phyloP scores from a whole-genome alignment of 2,113 vertebrate genomes.

The Clarias magur region DNA sequence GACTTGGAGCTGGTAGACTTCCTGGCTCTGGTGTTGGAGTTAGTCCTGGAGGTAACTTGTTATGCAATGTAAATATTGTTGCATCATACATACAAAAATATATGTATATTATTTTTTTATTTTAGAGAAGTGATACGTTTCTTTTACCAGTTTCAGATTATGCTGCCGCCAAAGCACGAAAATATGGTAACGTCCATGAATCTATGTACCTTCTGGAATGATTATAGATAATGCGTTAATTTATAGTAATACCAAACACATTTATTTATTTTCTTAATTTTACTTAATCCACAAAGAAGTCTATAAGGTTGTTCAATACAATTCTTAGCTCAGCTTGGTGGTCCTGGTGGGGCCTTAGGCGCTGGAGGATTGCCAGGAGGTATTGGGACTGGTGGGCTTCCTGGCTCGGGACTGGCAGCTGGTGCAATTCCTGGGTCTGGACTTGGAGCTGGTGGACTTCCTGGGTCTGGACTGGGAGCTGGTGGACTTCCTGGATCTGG shows the following conservation, averaged over 20 bases:
- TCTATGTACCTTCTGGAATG: neutral
- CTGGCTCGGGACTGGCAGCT: too few relatives aligned
- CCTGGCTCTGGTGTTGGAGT: constrained; percentile 30
- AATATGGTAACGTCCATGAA: constrained; percentile 44
- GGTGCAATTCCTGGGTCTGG: neutral
- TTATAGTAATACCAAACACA: neutral
- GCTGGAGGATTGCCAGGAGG: too few relatives aligned
- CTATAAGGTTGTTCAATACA: too few relatives aligned
- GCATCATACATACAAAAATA: neutral
- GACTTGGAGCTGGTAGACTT: constrained; percentile 25
- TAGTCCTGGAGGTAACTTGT: constrained; percentile 40
- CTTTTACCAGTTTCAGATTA: constrained; percentile 39
- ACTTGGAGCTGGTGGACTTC: constrained; percentile 12
- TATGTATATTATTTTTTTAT: neutral
- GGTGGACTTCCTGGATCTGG: constrained; percentile 20
- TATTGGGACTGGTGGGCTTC: too few relatives aligned
- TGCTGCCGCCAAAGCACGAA: constrained; percentile 49
- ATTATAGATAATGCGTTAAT: neutral
- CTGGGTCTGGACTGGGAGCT: constrained; percentile 16
- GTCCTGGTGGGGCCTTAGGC: too few relatives aligned
- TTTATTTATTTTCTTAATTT: too few relatives aligned
- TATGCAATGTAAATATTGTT: neutral
- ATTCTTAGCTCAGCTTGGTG: too few relatives aligned
- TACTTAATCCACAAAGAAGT: too few relatives aligned
- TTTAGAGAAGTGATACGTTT: neutral